A percentile compares a stretch with the other conserved stretches of the same genome.
These are phyloP conservation scores for Flexamia atlantica DNA, from an alignment of 2,888 invertebrate species.

Conservation along the genomic window DNA sequence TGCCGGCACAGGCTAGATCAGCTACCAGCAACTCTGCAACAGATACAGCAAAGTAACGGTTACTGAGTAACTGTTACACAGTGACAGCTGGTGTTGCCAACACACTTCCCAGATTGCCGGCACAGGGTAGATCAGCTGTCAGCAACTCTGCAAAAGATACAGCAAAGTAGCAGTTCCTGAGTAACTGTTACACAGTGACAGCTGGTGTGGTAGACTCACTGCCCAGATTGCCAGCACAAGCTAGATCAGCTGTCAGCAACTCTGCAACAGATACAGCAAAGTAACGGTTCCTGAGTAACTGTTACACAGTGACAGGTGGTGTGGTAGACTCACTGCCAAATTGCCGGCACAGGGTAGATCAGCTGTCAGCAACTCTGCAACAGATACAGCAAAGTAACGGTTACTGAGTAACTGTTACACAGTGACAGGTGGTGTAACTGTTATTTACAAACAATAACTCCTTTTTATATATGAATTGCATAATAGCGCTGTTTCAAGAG, in stretches of 20 bases:
- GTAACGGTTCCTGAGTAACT: neutral
- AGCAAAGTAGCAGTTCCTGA: neutral
- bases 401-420: neutral
- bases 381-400: neutral
- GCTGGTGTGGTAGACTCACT: slow-evolving; percentile 36
- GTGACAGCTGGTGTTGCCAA: slow-evolving; percentile 41
- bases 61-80: neutral
- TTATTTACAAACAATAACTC: too few relatives aligned
- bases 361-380: slow-evolving; percentile 38
- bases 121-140: slow-evolving; percentile 28
- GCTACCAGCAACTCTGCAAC: slow-evolving; percentile 37
- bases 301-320: neutral
- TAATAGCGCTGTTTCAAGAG: too few relatives aligned
- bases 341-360: slow-evolving; percentile 43
- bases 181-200: neutral
- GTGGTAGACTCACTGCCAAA: slow-evolving; percentile 28
- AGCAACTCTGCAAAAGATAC: slow-evolving; percentile 28
- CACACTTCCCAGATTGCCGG: slow-evolving; percentile 38
- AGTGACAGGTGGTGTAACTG: slow-evolving; percentile 37
- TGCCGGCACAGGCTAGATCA: slow-evolving; percentile 42
- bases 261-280: slow-evolving; percentile 7
- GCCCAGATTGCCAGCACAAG: slow-evolving; percentile 36
- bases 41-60: neutral
- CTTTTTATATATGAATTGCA: too few relatives aligned
- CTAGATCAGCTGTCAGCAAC: slow-evolving; percentile 41